phyloP scores from a whole-genome alignment of 1,140 invertebrate species.

The Brachionus plicatilis region DNA sequence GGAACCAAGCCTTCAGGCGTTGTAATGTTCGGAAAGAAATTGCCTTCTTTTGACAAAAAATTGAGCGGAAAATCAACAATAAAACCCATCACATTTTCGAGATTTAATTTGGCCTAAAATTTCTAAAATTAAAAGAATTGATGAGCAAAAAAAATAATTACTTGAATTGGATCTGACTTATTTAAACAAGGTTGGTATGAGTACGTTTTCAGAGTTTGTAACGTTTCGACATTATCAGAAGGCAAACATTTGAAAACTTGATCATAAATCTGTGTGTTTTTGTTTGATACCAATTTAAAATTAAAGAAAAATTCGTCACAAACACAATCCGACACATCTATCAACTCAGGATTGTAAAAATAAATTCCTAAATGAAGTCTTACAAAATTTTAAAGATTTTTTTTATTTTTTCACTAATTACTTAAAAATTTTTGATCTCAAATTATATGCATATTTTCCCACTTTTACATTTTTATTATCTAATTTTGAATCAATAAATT shows the following conservation, averaged over 20 bases:
- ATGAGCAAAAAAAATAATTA: neutral
- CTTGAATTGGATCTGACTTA: neutral
- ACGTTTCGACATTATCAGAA: neutral
- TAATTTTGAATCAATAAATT: neutral
- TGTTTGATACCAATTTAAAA: neutral
- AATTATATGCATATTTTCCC: neutral
- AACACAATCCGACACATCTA: slow-evolving; percentile 7
- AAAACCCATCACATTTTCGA: slow-evolving; percentile 7
- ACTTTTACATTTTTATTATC: neutral
- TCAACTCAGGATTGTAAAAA: neutral
- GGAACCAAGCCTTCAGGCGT: slow-evolving; percentile 33
- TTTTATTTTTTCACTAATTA: neutral
- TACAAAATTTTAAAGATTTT: neutral
- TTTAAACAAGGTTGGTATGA: neutral
- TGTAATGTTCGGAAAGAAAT: slow-evolving; percentile 22
- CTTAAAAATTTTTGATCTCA: slow-evolving; percentile 38
- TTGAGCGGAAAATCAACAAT: slow-evolving; percentile 40
- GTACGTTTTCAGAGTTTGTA: neutral
- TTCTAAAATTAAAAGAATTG: neutral
- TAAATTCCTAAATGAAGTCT: slow-evolving; percentile 36
- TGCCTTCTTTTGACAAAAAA: slow-evolving; percentile 24
- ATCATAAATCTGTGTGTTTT: neutral
- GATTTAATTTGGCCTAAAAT: neutral
- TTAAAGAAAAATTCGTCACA: neutral
- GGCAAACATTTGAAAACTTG: slow-evolving; percentile 25